Conservation (phyloP, 2,888 invertebrate species). For the Strigamia transsilvanica region DNA sequence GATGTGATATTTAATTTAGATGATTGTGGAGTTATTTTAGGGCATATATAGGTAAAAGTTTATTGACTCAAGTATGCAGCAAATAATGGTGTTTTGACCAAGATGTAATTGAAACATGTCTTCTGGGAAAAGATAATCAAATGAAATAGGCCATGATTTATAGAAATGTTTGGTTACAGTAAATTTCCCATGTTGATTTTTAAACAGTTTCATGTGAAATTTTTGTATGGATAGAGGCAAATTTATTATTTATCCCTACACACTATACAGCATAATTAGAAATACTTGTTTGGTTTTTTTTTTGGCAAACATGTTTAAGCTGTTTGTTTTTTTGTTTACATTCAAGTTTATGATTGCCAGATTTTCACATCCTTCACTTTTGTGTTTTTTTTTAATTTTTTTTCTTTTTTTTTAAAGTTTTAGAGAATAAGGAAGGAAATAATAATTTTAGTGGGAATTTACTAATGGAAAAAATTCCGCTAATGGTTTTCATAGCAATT, state of each 20-base stretch:
- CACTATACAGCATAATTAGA: neutral
- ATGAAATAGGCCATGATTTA: neutral
- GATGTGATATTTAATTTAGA: slow-evolving; percentile 16
- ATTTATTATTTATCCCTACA: too few species aligned
- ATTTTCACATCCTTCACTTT: neutral
- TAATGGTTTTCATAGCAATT: too few species aligned
- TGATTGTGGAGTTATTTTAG: slow-evolving; percentile 15
- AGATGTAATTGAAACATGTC: neutral
- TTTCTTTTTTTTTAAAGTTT: too few species aligned
- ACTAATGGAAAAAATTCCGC: too few species aligned
- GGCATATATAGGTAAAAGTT: neutral
- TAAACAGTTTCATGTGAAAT: too few species aligned
- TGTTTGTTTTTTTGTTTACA: neutral
- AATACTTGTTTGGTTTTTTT: neutral
- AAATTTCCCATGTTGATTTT: too few species aligned
- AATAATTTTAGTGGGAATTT: too few species aligned
- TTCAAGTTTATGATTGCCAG: neutral
- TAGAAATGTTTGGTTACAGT: too few species aligned
- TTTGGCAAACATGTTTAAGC: neutral
- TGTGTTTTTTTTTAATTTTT: neutral
- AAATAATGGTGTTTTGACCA: neutral
- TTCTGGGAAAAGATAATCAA: neutral
- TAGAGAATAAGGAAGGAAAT: too few species aligned
- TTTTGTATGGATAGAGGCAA: too few species aligned
- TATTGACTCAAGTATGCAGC: slow-evolving; percentile 9